Evolutionary conservation across 2,888 invertebrate genomes (phyloP).

Genomic region (Diachrysia chrysitis): DNA sequence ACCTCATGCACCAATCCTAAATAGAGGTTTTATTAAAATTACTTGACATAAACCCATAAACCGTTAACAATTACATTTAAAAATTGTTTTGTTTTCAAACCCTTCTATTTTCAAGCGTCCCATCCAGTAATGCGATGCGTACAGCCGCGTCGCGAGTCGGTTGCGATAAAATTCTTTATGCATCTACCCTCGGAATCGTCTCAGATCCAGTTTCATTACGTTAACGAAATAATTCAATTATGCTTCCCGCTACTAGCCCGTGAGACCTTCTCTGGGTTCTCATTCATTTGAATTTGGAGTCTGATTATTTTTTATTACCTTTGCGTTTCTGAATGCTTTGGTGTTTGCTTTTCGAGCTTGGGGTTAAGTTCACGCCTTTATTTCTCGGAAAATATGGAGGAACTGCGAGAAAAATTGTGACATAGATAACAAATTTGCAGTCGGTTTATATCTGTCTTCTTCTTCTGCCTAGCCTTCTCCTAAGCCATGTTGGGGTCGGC

Average conservation of each 20-base stretch:
- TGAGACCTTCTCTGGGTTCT: conserved; percentile 40
- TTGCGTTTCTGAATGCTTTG: conserved; percentile 36
- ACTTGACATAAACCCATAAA: neutral
- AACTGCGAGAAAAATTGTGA: too few species aligned
- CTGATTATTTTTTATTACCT: conserved; percentile 59
- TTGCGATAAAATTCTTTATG: conserved; percentile 82
- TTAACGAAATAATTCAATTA: conserved; percentile 87
- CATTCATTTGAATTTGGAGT: conserved; percentile 53
- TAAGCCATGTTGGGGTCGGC: too few species aligned
- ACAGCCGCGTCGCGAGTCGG: conserved; percentile 38
- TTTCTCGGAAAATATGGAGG: neutral
- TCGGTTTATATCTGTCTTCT: too few species aligned
- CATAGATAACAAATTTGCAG: too few species aligned
- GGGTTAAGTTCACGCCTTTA: conserved; percentile 13
- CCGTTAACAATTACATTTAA: neutral
- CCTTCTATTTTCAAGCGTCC: conserved; percentile 15
- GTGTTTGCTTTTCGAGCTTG: conserved; percentile 5
- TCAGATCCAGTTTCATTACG: conserved; percentile 84
- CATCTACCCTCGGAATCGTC: conserved; percentile 77
- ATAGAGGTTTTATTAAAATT: neutral
- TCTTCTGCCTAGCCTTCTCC: too few species aligned
- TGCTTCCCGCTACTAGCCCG: conserved; percentile 56
- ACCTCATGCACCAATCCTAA: too few species aligned
- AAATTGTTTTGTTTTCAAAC: neutral
- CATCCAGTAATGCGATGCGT: conserved; percentile 51